Percentiles rank a stretch among this genome's conserved stretches.
These are phyloP conservation scores for Acanthurus tractus DNA, from an alignment of 2,797 vertebrate species.

Conservation along the genomic window DNA sequence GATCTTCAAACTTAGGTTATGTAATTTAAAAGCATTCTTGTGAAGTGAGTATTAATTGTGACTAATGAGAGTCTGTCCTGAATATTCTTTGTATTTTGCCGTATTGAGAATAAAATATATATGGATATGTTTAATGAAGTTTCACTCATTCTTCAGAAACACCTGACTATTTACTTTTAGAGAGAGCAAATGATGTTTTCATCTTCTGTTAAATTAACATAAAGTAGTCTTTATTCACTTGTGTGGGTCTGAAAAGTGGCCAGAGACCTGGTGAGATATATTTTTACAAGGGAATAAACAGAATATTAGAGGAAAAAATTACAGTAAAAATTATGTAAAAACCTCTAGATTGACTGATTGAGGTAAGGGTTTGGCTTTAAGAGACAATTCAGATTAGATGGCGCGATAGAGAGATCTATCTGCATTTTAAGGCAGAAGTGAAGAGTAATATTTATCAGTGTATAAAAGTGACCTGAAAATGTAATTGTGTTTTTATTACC, in stretches of 20 bases:
- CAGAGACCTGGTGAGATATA: not conserved
- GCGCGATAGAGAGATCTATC: too few relatives aligned
- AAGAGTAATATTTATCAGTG: too few relatives aligned
- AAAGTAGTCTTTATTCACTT: not conserved
- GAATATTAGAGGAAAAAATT: not conserved
- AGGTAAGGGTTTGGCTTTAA: not conserved
- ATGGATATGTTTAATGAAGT: constrained; percentile 86
- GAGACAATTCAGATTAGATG: too few relatives aligned
- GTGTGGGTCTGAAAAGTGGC: not conserved
- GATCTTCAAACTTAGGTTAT: constrained; percentile 87
- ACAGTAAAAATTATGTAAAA: too few relatives aligned
- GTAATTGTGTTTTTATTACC: too few relatives aligned
- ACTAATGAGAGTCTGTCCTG: constrained; percentile 95
- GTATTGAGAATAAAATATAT: constrained; percentile 99
- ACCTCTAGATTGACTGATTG: too few relatives aligned
- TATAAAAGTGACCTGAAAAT: too few relatives aligned
- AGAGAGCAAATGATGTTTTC: not conserved
- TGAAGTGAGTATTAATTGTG: constrained; percentile 91
- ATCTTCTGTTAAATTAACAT: not conserved
- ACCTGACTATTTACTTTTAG: not conserved
- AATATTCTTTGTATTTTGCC: constrained; percentile 99
- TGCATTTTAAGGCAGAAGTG: too few relatives aligned
- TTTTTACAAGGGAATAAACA: not conserved
- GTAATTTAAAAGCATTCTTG: constrained; percentile 90
- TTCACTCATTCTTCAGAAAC: constrained; percentile 5